Evolutionary conservation across 2,113 vertebrate species (phyloP), one percentile per base, ranked within the genome.

Genomic region (Aldabrachelys gigantea): DNA sequence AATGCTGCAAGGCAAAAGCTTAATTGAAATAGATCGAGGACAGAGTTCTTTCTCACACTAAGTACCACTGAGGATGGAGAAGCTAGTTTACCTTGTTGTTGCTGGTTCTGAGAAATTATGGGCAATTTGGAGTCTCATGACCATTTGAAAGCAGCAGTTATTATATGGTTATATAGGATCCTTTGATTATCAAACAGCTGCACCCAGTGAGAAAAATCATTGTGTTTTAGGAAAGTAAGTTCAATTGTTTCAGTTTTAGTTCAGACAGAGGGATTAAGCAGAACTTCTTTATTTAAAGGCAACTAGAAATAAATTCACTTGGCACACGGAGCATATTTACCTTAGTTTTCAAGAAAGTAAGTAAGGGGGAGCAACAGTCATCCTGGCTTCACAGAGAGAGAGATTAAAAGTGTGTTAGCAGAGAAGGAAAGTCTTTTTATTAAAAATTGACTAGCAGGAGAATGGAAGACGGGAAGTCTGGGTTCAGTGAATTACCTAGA

Each of bases 301-400:
- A 79, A 80, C 88, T 50, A 65, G 88, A 95, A 95, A 87, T 54
- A 27, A 6, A 88, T 69, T n/a, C 17, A n/a, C 14, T n/a, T 69
- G 62, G 35, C 35, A 78, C 56, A 2, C 56, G n/a, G 82, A 72
- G 16, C n/a, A 13, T 85, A 54, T 93, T 88, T 82, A 41, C 82
- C 85, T 93, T 72, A 84, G 82, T 91, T 94, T 92, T 96, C 83
- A 79, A 85, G 80, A 75, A 80, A 83, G 79, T 53, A 82, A 92
- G 62, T 4, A 53, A 31, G 49, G 94, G 49, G 89, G 57, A 84
- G 35, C 7, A 56, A 12, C 8, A 91, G 53, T 91, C 62, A 50
- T 6, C 11, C 13, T 91, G 87, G 72, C 78, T 93, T 50, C 85
- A 35, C 35, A 57, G 69, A 80, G 82, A 82, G 85, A n/a, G 35